phyloP scores from a whole-genome alignment of 2,113 vertebrate species.

The Megaceryle torquata region DNA sequence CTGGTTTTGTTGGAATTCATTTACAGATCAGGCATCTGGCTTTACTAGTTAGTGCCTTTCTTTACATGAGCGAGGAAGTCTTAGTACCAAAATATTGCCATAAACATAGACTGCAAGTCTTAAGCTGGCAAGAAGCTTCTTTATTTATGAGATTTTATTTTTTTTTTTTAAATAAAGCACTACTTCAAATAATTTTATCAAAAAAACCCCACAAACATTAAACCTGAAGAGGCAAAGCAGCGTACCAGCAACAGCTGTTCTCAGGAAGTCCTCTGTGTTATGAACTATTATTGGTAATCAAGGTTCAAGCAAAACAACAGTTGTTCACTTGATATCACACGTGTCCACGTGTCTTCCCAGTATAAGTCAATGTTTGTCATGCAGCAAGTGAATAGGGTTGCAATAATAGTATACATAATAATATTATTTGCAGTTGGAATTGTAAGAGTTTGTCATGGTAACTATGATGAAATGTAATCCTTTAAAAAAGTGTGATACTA shows the following conservation, averaged over 20 bases:
- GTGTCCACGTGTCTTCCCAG: not conserved
- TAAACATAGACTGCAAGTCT: not conserved
- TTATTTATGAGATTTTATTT: not conserved
- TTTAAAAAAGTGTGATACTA: rapidly evolving
- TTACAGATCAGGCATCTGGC: not conserved
- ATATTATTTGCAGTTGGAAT: not conserved
- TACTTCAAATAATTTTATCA: not conserved
- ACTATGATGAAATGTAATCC: not conserved
- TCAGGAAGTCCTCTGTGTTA: not conserved
- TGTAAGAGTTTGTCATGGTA: not conserved
- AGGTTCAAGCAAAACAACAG: constrained; percentile 1
- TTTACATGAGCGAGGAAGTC: not conserved
- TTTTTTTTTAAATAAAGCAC: not conserved
- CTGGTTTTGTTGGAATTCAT: not conserved
- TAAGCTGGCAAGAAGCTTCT: not conserved
- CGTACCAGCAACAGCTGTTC: not conserved
- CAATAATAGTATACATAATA: not conserved
- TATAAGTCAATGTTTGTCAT: not conserved
- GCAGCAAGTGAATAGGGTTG: not conserved
- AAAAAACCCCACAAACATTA: not conserved
- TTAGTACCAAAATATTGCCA: not conserved
- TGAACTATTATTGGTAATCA: not conserved
- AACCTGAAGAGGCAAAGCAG: not conserved
- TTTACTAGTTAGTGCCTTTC: not conserved
- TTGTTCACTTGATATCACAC: not conserved